Conservation (phyloP, 2,113 vertebrate species). For the Glareola pratincola region DNA sequence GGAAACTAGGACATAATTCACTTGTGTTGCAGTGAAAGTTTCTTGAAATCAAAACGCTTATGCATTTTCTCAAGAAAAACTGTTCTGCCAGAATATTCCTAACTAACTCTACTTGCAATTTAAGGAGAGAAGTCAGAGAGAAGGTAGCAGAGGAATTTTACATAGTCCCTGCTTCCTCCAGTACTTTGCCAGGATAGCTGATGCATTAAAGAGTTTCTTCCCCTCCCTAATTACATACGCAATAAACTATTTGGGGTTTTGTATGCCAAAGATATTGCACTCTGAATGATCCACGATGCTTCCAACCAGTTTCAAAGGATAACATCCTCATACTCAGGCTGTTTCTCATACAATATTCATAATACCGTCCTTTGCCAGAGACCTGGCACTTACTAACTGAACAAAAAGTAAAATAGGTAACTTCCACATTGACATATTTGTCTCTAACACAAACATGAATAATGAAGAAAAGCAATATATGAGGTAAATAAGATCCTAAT, state of each 20-base stretch:
- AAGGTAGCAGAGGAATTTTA: background rate
- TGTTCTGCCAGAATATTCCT: background rate
- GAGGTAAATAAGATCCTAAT: background rate
- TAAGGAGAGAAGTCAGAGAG: background rate
- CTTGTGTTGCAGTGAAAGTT: background rate
- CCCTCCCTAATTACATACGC: background rate
- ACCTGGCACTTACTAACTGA: background rate
- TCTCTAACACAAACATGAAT: constrained; percentile 25
- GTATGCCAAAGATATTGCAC: background rate
- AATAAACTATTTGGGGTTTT: background rate
- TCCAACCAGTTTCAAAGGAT: background rate
- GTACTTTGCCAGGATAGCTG: background rate
- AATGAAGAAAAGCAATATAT: constrained; percentile 17
- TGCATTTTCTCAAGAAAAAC: background rate
- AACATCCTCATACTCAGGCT: background rate
- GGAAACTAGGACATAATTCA: background rate
- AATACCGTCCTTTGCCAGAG: background rate
- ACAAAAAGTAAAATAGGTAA: background rate
- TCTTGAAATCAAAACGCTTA: background rate
- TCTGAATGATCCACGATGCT: background rate
- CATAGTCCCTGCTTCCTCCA: background rate
- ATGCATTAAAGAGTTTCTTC: background rate
- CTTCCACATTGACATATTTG: background rate
- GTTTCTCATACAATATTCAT: constrained; percentile 6
- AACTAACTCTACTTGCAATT: background rate